Evolutionary conservation across 2,888 invertebrate species (phyloP).

Genomic region (Drosophila rubida): DNA sequence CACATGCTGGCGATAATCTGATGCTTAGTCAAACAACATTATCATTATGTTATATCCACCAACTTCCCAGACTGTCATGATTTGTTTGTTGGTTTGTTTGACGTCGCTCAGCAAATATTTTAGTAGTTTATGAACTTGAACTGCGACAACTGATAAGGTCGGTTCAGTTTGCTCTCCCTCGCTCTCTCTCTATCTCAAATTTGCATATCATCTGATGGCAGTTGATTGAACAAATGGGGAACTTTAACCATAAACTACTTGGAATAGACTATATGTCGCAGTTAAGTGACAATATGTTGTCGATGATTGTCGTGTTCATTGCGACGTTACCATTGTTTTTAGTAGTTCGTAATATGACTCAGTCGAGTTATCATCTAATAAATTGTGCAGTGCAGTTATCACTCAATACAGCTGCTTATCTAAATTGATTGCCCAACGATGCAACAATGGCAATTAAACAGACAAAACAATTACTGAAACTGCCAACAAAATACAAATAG

Average conservation of each 20-base stretch:
- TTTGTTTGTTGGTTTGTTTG: constrained; percentile 20
- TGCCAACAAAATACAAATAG: not conserved
- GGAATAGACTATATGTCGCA: not conserved
- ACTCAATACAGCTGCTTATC: constrained; percentile 35
- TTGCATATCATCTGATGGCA: constrained; percentile 15
- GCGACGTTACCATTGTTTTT: constrained; percentile 5
- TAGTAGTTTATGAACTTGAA: constrained; percentile 25
- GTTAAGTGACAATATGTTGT: not conserved
- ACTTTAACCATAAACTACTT: not conserved
- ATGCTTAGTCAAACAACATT: constrained; percentile 12
- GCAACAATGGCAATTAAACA: constrained; percentile 41
- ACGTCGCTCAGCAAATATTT: constrained; percentile 15
- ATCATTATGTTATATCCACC: constrained; percentile 11
- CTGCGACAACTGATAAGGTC: constrained; percentile 30
- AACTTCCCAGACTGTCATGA: not conserved
- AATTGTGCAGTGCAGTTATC: constrained; percentile 13
- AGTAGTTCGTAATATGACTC: constrained; percentile 9
- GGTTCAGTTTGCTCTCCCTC: constrained; percentile 23
- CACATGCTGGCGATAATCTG: constrained; percentile 8
- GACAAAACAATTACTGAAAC: constrained; percentile 16
- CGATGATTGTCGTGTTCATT: not conserved
- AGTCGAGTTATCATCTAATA: constrained; percentile 28
- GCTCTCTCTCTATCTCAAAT: not conserved
- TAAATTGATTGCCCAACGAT: constrained; percentile 30
- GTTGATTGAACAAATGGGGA: not conserved